Evolutionary conservation across 2,888 invertebrate genomes (phyloP), one percentile per base, ranked within the genome.

Genomic region (Nomada lathburiana): DNA sequence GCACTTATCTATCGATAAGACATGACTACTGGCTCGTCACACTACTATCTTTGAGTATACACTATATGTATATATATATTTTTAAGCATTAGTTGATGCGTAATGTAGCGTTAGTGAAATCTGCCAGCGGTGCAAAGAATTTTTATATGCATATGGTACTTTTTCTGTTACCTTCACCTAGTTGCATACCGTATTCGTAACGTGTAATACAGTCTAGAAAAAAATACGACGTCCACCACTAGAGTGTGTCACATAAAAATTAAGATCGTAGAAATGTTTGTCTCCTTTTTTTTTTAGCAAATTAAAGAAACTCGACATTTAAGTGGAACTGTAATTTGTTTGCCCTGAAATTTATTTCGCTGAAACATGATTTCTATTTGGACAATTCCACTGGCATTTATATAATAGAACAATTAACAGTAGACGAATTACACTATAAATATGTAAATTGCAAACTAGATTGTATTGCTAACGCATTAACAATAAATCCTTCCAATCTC

Each of bases 401-500:
- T 52, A 52, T 18, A 52, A 52, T 13, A 52, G 18, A 52, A 52
- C 10, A 13, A 62, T 26, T 26, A 26, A 2, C 26, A 26, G 1
- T 26, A 23, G 26, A 26, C 13, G 18, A 23, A 29, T 16, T 4
- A 1, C 20, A 18, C 20, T 11, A 16, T 10, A 20, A 23, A 64
- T 44, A 57, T 73, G 9, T 55, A 18, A 57, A 57, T 65, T 64
- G 70, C 64, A 57, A 70, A 63, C 9, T 18, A 65, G 60, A 16
- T 50, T 42, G 44, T 53, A 42, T 50, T 50, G 29, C 13, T 18
- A 47, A 36, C 1, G 13, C 13, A 29, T 11, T 26, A 44, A 67
- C 62, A 63, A 71, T 57, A 20, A 62, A 62, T 59, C 23, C 57
- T 20, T 77, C 36, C 18, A 62, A 78, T 77, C 70, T 78, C 77